Evolutionary conservation across 2,888 invertebrate species (phyloP).

Genomic region (Tinea semifulvella): DNA sequence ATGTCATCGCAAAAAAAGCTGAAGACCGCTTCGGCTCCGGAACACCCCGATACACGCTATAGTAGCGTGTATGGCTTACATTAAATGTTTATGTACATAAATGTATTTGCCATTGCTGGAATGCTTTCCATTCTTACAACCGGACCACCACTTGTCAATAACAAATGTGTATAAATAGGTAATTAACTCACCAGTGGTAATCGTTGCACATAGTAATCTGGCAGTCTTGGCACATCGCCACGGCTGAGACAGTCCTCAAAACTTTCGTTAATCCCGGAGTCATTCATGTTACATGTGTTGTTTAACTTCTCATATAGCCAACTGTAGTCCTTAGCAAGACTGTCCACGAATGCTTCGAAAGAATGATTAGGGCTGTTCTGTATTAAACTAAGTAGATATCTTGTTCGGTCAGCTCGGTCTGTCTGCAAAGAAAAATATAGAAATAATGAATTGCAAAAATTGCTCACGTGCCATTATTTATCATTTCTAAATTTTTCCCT

Average conservation of each 20-base stretch:
- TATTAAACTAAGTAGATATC: conserved; percentile 44
- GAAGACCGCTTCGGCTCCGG: too few relatives aligned
- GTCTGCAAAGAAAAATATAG: conserved; percentile 33
- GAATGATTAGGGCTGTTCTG: conserved; percentile 48
- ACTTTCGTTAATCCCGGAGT: conserved; percentile 42
- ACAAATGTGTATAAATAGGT: not conserved
- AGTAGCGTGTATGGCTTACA: too few relatives aligned
- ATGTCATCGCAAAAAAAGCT: too few relatives aligned
- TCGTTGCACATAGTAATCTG: conserved; percentile 62
- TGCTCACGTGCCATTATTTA: too few relatives aligned
- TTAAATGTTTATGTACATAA: too few relatives aligned
- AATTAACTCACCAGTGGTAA: conserved; percentile 48
- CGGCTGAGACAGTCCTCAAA: conserved; percentile 59
- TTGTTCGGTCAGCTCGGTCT: conserved; percentile 39
- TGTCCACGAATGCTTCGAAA: conserved; percentile 63
- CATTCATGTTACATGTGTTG: conserved; percentile 30
- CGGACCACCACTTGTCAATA: too few relatives aligned
- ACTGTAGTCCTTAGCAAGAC: conserved; percentile 60
- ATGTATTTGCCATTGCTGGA: too few relatives aligned
- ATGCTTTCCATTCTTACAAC: too few relatives aligned
- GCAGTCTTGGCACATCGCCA: conserved; percentile 67
- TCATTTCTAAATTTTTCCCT: too few relatives aligned
- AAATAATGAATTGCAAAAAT: too few relatives aligned
- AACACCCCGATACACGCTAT: too few relatives aligned
- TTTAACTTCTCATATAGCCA: conserved; percentile 66